Evolutionary conservation across 2,888 invertebrate genomes (phyloP).

Genomic region (Seira ritae): DNA sequence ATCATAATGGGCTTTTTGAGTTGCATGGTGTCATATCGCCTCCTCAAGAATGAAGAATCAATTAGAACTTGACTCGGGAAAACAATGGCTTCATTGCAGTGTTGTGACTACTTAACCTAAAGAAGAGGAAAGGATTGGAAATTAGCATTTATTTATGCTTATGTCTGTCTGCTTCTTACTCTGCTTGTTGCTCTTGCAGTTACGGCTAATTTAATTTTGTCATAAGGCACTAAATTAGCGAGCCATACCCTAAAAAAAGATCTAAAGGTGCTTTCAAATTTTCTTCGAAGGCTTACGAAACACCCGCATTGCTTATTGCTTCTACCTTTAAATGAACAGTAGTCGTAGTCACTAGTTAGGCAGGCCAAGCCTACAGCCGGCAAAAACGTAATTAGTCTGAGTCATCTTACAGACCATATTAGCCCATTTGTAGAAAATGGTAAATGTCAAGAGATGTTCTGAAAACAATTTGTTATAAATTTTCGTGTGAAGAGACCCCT

Average conservation of each 20-base stretch:
- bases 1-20: no score
- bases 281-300: not conserved
- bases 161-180: not conserved
- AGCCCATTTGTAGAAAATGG: not conserved
- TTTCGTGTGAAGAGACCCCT: no score
- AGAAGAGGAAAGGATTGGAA: not conserved
- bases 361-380: not conserved
- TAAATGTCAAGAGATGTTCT: not conserved
- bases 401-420: not conserved
- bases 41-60: constrained; percentile 9
- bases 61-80: constrained; percentile 16
- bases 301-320: no score
- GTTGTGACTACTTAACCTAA: no score
- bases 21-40: no score
- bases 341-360: no score
- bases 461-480: not conserved
- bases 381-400: not conserved
- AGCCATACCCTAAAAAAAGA: not conserved
- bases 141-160: not conserved
- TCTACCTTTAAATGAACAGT: no score
- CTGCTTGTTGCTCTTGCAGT: no score
- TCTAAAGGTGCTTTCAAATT: no score
- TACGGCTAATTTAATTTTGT: not conserved
- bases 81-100: no score
- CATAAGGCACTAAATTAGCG: not conserved